A percentile compares a stretch with the other conserved stretches of the same genome.
These are phyloP conservation scores for Drosophila setifemur DNA, from an alignment of 1,140 invertebrate species.

Conservation along the genomic window DNA sequence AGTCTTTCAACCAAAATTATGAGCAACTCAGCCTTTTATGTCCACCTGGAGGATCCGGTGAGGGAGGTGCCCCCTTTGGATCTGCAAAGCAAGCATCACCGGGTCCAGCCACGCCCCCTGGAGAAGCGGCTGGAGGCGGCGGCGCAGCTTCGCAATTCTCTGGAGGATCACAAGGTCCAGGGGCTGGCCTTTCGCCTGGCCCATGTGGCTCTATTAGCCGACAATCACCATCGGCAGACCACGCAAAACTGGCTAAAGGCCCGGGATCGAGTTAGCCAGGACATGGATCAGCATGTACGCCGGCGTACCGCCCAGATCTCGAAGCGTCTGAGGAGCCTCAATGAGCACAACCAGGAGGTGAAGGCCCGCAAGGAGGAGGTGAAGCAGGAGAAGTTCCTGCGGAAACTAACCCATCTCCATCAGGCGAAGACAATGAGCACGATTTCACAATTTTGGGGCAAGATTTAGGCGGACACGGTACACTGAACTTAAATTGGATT, in stretches of 20 bases:
- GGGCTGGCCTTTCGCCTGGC: background rate
- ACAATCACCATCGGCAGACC: background rate
- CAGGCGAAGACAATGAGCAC: background rate
- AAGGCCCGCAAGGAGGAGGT: constrained; percentile 5
- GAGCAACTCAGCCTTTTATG: constrained; percentile 21
- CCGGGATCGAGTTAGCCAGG: background rate
- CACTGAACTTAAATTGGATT: background rate
- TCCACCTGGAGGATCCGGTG: constrained; percentile 22
- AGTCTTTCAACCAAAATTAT: no score
- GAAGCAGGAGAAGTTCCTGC: constrained; percentile 27
- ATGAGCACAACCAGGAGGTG: constrained; percentile 21
- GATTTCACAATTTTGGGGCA: background rate
- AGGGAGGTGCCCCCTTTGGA: background rate
- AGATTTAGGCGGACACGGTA: background rate
- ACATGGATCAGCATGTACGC: constrained; percentile 41
- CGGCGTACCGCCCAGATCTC: background rate
- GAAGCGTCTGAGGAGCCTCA: background rate
- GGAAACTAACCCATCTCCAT: constrained; percentile 18
- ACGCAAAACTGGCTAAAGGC: background rate
- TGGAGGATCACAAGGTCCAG: constrained; percentile 1
- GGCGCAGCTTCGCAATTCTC: background rate
- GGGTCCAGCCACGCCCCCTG: background rate
- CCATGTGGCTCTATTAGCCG: background rate
- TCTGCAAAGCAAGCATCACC: background rate
- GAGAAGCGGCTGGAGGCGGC: constrained; percentile 1